Evolutionary conservation across 1,140 invertebrate species (phyloP), one percentile per base, ranked within the genome.

Genomic region (Phenacoccus solenopsis): DNA sequence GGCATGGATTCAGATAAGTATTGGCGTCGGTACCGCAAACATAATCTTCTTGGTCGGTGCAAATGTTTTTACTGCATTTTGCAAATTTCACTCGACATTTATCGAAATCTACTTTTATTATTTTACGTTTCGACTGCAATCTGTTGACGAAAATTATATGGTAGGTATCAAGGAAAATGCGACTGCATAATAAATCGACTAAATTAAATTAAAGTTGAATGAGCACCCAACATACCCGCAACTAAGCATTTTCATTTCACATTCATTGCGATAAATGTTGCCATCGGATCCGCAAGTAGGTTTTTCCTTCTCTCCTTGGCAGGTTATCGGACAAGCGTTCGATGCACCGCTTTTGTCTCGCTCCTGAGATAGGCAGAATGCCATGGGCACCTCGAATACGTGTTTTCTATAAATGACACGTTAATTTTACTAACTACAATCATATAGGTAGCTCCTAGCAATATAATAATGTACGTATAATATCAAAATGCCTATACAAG

Each of bases 301-400:
- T 70, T 85, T 82, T 38, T 83, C 81, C 67, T 83, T 82, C 68
- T 85, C 84, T 35, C 81, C 84, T 74, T 80, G 84, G 77, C 89
- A 90, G 49, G 84, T 84, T 5, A 87, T 82, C 1, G 90, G 88
- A 76, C 90, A 92, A 1, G 82, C 81, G 10, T 79, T 84, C 24
- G 72, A 74, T 56, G 73, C 75, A 76, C 27, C 82, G 77, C 78
- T 84, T 76, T 78, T 81, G n/a, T 84, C 86, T 70, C 88, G 81
- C 76, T 93, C 89, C 76, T 90, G 89, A 0, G 87, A 86, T 38
- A 91, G 83, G 77, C 91, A 94, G 78, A 89, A 92, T 3, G 90
- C 89, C 83, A 94, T 90, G 0, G 92, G 92, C 25, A 93, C 90
- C 79, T 94, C 90, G 76, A 92, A 94, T 12, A 94, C 90, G 78